Base-by-base conservation (phyloP, 2,888 invertebrate species). In the Agonum fuliginosum region DNA sequence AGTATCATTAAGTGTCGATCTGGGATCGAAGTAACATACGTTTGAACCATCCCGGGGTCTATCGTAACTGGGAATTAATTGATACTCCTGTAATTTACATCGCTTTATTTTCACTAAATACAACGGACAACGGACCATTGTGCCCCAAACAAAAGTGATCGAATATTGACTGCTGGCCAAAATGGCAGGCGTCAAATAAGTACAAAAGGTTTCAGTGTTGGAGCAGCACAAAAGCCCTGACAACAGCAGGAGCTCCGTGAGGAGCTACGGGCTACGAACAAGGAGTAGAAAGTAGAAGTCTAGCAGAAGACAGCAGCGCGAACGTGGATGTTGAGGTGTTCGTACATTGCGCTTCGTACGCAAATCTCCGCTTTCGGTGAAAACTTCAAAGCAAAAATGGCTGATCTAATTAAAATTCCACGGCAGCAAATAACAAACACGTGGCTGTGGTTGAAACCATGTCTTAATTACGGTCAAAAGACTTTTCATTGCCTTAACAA, bases 381-480 rank as follows among this genome's bases (percentile, higher is more conserved):
- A n/a, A 27, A 30, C 58, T 62, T 62, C 58, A 62, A 30, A 62
- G 58, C 58, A 46, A 70, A 70, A 43, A 70, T 46, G 70, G 22
- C n/a, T 14, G 27, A 27, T 70, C 70, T 70, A 46, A 70, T 70
- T 70, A 70, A 70, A 70, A 70, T 46, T 70, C 43, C 46, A 22
- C 70, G 46, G 48, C 17, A 46, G 70, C 70, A 70, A 70, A 70
- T 70, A 70, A 70, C 46, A 70, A 46, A 70, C 41, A 70, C 70
- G 46, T 43, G 46, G 46, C 14, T 27, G 30, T 62, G 30, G 58
- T 17, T 12, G 17, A 5, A 20, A 27, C 43, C 43, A 27, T 70
- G 48, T 70, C 70, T 70, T 70, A 46, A 70, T 70, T 70, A 70
- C 70, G 70, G 70, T 48, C 48, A 70, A 67, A 67, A 67, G 67